Evolutionary conservation across 2,888 invertebrate genomes (phyloP).

Genomic region (Noctua pronuba): DNA sequence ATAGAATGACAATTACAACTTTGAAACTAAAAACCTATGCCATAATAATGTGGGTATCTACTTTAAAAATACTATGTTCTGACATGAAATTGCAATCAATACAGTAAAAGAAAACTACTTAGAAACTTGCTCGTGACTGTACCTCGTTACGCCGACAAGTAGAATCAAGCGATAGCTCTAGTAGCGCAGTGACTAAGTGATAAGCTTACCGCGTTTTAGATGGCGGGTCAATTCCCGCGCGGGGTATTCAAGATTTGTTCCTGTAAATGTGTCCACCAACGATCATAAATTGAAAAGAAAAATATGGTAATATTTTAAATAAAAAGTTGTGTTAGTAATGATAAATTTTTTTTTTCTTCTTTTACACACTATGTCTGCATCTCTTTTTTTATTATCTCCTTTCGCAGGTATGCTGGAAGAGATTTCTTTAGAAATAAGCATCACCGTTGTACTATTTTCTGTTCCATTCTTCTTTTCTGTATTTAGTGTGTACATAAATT

Average conservation of each 20-base stretch:
- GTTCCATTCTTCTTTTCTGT: no score
- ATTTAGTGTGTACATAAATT: no score
- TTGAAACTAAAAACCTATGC: neutral
- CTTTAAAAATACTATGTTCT: neutral
- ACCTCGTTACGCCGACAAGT: neutral
- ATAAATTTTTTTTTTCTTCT: no score
- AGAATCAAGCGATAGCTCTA: neutral
- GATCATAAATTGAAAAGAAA: neutral
- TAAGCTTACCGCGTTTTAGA: neutral
- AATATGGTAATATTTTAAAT: accelerated
- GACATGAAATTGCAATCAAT: neutral
- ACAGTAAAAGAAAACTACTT: neutral
- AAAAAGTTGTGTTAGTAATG: no score
- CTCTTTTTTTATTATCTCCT: no score
- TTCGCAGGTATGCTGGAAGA: no score
- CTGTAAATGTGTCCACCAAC: neutral
- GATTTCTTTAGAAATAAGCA: no score
- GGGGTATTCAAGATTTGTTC: neutral
- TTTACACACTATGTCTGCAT: no score
- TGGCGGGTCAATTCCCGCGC: neutral
- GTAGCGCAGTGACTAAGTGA: no score
- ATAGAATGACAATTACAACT: neutral
- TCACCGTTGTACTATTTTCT: no score
- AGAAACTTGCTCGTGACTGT: neutral
- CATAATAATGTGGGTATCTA: no score